Percentiles rank a stretch among this genome's conserved stretches.
phyloP scores from a whole-genome alignment of 2,113 vertebrate genomes.

The Chelonoidis abingdonii region DNA sequence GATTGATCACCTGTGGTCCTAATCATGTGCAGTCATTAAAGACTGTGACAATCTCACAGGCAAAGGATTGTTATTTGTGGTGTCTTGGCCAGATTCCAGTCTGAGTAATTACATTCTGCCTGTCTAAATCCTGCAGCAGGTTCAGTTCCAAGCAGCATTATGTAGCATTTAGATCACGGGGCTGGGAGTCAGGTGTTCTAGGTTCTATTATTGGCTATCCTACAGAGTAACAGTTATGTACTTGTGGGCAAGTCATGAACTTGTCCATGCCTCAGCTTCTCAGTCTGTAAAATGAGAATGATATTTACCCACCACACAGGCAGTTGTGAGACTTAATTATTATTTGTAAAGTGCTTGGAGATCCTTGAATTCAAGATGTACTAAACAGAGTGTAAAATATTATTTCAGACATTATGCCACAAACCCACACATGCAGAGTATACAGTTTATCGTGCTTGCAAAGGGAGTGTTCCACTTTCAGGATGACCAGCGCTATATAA shows the following conservation, averaged over 20 bases:
- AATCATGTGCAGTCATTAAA: neutral
- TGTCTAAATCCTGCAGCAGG: neutral
- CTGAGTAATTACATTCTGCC: neutral
- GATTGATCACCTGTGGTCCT: fast-evolving
- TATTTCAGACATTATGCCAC: neutral
- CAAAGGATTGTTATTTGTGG: neutral
- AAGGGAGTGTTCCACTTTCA: neutral
- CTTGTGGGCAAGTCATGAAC: neutral
- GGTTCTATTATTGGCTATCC: neutral
- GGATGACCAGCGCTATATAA: neutral
- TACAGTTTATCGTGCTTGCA: neutral
- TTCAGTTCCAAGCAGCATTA: neutral
- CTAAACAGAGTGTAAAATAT: neutral
- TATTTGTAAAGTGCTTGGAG: neutral
- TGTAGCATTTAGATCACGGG: neutral
- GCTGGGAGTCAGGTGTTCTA: neutral
- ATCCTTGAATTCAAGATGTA: neutral
- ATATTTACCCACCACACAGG: neutral
- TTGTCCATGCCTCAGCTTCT: neutral
- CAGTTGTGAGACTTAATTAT: fast-evolving
- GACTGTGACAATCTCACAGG: neutral
- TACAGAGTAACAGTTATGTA: conserved; percentile 15
- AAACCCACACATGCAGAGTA: neutral
- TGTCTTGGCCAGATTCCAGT: neutral
- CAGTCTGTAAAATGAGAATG: fast-evolving